phyloP scores from a whole-genome alignment of 2,113 vertebrate species.

The Agapornis roseicollis region DNA sequence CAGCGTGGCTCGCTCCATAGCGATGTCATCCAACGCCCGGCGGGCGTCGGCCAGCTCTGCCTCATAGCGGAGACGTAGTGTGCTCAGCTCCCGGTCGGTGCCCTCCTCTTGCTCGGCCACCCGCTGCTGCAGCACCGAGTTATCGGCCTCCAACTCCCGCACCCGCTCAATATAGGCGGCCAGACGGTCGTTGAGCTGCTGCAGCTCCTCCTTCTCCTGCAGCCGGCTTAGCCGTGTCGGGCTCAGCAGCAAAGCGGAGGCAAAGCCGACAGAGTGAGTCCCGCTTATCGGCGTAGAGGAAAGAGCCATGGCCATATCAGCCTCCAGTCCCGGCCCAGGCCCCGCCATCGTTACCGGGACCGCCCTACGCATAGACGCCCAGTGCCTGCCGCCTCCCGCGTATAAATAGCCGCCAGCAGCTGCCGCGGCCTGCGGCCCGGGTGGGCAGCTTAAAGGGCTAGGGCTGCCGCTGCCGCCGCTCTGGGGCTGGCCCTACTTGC shows the following conservation, averaged over 20 bases:
- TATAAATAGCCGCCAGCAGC: conserved; percentile 55
- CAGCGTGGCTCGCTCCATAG: conserved; percentile 78
- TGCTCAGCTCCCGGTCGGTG: conserved; percentile 59
- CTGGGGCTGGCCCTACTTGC: background rate
- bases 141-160: conserved; percentile 76
- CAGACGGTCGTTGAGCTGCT: conserved; percentile 84
- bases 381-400: background rate
- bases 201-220: conserved; percentile 84
- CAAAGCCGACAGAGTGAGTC: background rate
- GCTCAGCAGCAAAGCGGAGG: conserved; percentile 44
- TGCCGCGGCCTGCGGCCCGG: background rate
- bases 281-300: conserved; percentile 21
- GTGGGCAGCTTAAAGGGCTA: conserved; percentile 37
- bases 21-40: conserved; percentile 73
- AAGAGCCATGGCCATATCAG: background rate
- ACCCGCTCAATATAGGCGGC: conserved; percentile 84
- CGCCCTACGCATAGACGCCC: conserved; percentile 15
- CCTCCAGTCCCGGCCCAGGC: background rate
- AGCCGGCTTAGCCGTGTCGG: conserved; percentile 70
- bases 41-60: conserved; percentile 81
- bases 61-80: conserved; percentile 76
- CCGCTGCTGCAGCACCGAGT: conserved; percentile 64
- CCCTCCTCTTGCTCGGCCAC: conserved; percentile 71
- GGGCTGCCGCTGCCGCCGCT: background rate
- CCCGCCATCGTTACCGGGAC: background rate